Evolutionary conservation across 2,797 vertebrate species (phyloP), one percentile per base, ranked within the genome.

Genomic region (Dallia pectoralis): DNA sequence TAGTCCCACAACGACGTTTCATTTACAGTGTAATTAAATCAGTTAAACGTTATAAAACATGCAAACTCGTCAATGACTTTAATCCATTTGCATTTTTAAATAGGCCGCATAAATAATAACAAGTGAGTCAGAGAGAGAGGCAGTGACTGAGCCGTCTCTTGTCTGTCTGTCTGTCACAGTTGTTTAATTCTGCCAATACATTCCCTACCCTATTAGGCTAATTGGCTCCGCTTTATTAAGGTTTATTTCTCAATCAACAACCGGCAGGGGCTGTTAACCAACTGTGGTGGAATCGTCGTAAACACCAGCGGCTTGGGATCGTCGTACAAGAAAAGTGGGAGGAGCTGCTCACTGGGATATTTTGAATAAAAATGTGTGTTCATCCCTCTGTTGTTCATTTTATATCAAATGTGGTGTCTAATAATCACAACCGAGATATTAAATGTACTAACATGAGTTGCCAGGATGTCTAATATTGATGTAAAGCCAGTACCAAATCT

Each of bases 11-110:
- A 82, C 84, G 83, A 83, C 83, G 87, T 89, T 91, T 92, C 78
- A 90, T 92, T 92, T 93, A 89, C 88, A 82, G 87, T 91, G 89
- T 91, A 92, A 93, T 93, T 93, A 91, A 93, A 91, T 92, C 87
- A 91, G 84, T 89, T 89, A 86, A 91, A 91, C 88, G 81, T 88
- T 89, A 86, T 86, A 89, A 92, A 92, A 91, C 91, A 91, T 90
- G 90, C 91, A 91, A 93, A 93, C 91, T 91, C 86, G 71, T 87
- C 86, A 87, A 89, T 90, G 88, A 91, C 82, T 92, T 87, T 83
- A 83, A 89, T 71, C 82, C 81, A 93, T 93, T 91, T 92, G 91
- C 92, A 93, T 93, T 91, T 92, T 93, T 93, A 93, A 93, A 92
- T 84, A 92, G 85, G 80, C 84, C 82, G 89, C 89, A 93, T 92